These are phyloP conservation scores for Gnathonemus longibarbis DNA, from an alignment of 2,113 vertebrate species.

Conservation along the genomic window DNA sequence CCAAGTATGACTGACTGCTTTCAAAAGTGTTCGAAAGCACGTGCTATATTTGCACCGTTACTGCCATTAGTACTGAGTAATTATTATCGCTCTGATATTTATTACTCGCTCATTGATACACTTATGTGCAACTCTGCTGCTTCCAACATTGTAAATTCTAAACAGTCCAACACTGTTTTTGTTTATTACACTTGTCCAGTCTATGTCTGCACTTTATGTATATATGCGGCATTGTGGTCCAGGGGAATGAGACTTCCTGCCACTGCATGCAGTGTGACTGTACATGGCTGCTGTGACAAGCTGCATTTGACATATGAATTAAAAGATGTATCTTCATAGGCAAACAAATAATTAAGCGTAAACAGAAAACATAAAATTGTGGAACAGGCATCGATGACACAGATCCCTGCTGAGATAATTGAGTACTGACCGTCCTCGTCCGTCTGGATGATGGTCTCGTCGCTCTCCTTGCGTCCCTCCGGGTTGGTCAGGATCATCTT, in stretches of 20 bases:
- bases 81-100: neutral
- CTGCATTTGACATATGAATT: neutral
- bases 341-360: neutral
- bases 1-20: neutral
- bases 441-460: slow-evolving; percentile 92
- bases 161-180: neutral
- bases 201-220: neutral
- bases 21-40: neutral
- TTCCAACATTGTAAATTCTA: neutral
- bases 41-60: neutral
- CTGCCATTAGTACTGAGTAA: neutral
- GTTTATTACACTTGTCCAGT: neutral
- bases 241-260: neutral
- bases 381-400: neutral
- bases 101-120: neutral
- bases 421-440: slow-evolving; percentile 82
- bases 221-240: neutral
- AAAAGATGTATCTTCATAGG: neutral
- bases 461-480: slow-evolving; percentile 93
- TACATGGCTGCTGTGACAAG: neutral
- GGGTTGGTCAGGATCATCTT: slow-evolving; percentile 98
- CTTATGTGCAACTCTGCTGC: neutral
- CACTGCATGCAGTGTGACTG: neutral
- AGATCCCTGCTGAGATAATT: neutral
- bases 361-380: neutral